Percentiles rank a stretch among this genome's conserved stretches.
Evolutionary conservation across 2,888 invertebrate genomes (phyloP).

Genomic region (Trimorus sp.): DNA sequence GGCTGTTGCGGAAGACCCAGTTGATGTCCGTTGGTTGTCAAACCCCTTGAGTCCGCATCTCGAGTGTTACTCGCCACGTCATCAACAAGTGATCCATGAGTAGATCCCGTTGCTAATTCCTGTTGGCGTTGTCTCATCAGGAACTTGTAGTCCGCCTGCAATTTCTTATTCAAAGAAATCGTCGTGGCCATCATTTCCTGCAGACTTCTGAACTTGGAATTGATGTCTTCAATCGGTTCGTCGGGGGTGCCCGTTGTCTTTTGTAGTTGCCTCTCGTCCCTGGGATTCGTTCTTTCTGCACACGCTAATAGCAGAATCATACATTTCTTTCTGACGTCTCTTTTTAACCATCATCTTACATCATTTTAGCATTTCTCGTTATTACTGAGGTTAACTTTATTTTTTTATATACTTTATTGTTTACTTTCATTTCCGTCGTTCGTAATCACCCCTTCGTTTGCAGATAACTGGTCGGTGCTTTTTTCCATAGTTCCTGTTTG

Average conservation of each 20-base stretch:
- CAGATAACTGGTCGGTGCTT: too few species aligned
- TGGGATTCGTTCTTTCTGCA: constrained; percentile 2
- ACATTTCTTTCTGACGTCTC: too few species aligned
- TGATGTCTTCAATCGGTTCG: neutral
- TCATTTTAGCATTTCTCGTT: too few species aligned
- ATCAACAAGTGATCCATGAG: too few species aligned
- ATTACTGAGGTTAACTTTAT: too few species aligned
- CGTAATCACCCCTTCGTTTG: too few species aligned
- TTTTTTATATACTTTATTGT: too few species aligned
- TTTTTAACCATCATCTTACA: too few species aligned
- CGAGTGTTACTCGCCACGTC: too few species aligned
- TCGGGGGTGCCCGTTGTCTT: neutral
- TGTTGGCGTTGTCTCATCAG: neutral
- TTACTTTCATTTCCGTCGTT: too few species aligned
- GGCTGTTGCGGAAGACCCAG: neutral
- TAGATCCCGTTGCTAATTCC: neutral
- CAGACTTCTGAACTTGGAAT: neutral
- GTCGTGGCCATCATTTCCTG: neutral
- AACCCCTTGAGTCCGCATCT: neutral
- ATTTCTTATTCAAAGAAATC: neutral
- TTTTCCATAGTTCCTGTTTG: too few species aligned
- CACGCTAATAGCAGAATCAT: constrained; percentile 1
- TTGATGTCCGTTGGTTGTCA: too few species aligned
- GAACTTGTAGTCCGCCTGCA: constrained; percentile 1
- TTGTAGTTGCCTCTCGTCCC: neutral